Evolutionary conservation across 2,113 vertebrate genomes (phyloP).

Genomic region (Daphoenositta chrysoptera): DNA sequence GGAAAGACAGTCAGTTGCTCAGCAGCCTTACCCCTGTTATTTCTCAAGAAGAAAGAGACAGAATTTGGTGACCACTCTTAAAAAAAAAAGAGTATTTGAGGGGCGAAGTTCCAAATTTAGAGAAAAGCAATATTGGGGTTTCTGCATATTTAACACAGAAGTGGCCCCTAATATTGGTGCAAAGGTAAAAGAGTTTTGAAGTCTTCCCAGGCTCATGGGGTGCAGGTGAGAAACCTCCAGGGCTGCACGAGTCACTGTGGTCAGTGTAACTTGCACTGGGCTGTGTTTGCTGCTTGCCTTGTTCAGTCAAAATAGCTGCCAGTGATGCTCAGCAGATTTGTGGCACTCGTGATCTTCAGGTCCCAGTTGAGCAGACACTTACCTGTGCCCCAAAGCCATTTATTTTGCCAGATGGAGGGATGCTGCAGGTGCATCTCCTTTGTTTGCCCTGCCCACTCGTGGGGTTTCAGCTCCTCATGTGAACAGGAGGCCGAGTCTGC

Average conservation of each 20-base stretch:
- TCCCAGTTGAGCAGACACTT: background rate
- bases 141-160: background rate
- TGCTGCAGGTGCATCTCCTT: accelerated
- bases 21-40: background rate
- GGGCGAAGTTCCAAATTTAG: background rate
- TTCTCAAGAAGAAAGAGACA: background rate
- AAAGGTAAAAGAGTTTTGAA: background rate
- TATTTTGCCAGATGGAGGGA: background rate
- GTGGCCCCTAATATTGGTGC: background rate
- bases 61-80: background rate
- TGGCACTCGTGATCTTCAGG: background rate
- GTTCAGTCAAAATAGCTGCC: background rate
- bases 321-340: background rate
- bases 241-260: background rate
- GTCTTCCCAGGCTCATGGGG: background rate
- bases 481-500: background rate
- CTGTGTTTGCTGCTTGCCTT: background rate
- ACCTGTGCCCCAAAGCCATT: background rate
- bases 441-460: accelerated
- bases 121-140: background rate
- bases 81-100: background rate
- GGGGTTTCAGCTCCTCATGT: background rate
- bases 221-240: background rate
- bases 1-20: background rate
- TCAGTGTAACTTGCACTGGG: background rate